These are phyloP conservation scores for Corticium candelabrum DNA, from an alignment of 37 sponge, comb jelly and placozoan genomes.

Conservation along the genomic window DNA sequence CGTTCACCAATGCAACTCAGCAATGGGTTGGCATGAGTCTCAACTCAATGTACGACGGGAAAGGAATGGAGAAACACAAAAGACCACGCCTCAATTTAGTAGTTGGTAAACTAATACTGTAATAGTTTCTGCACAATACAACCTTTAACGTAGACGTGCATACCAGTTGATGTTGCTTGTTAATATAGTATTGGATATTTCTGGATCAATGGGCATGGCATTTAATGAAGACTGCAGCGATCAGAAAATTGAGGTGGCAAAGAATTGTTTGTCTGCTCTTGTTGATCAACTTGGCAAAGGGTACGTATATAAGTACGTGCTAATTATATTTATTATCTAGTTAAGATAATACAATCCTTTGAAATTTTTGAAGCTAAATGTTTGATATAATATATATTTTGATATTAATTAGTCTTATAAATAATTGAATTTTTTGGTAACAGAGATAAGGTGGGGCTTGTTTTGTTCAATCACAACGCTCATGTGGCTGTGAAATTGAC, in stretches of 20 bases:
- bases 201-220: slow-evolving; percentile 28
- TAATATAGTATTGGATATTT: slow-evolving; percentile 43
- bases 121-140: too few relatives aligned
- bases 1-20: slow-evolving; percentile 18
- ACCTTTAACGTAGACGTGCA: too few relatives aligned
- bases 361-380: too few relatives aligned
- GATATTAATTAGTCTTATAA: too few relatives aligned
- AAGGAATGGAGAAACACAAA: slow-evolving; percentile 33
- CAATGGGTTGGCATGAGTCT: slow-evolving; percentile 43
- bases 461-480: slow-evolving; percentile 29
- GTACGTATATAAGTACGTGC: slow-evolving; percentile 8
- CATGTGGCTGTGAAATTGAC: neutral
- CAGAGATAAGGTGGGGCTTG: slow-evolving; percentile 39
- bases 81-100: slow-evolving; percentile 32
- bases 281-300: slow-evolving; percentile 30
- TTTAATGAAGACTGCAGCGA: slow-evolving; percentile 2
- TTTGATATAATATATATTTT: too few relatives aligned
- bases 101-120: slow-evolving; percentile 14
- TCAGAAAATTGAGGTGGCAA: slow-evolving; percentile 26
- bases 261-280: slow-evolving; percentile 24
- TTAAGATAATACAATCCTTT: too few relatives aligned
- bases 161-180: too few relatives aligned
- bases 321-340: too few relatives aligned
- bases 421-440: neutral
- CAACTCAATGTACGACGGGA: slow-evolving; percentile 44